Evolutionary conservation across 2,113 vertebrate genomes (phyloP).

Genomic region (Ammodytes dubius): DNA sequence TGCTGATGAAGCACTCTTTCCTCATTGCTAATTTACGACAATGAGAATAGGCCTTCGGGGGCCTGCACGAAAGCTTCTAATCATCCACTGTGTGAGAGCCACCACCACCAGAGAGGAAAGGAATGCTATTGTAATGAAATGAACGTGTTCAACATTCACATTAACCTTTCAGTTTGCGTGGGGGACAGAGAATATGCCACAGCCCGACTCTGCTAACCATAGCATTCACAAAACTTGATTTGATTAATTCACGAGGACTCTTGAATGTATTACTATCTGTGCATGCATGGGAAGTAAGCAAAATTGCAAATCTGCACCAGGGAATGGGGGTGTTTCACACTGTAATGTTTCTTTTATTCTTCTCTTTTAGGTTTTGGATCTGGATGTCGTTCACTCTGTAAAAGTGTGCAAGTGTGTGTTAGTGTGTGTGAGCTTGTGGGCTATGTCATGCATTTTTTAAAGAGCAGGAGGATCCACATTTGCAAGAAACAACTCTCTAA

Average conservation of each 20-base stretch:
- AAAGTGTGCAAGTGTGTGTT: neutral
- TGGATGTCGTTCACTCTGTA: too few relatives aligned
- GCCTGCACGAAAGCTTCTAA: constrained; percentile 40
- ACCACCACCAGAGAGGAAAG: constrained; percentile 8
- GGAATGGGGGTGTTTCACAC: too few relatives aligned
- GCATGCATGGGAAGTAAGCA: too few relatives aligned
- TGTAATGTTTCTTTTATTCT: too few relatives aligned
- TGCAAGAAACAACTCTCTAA: constrained; percentile 15
- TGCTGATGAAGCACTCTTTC: constrained; percentile 64
- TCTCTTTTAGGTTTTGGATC: too few relatives aligned
- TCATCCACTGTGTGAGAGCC: constrained; percentile 48
- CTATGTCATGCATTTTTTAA: constrained; percentile 9
- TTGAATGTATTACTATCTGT: constrained; percentile 7
- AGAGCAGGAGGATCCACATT: constrained; percentile 17
- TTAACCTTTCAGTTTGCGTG: constrained; percentile 75
- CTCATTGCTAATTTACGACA: constrained; percentile 67
- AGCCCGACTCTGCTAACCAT: constrained; percentile 55
- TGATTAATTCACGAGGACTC: constrained; percentile 67
- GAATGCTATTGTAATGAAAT: constrained; percentile 58
- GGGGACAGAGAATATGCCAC: constrained; percentile 43
- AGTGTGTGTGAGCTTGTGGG: neutral
- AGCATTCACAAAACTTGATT: constrained; percentile 62
- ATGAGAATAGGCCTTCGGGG: constrained; percentile 57
- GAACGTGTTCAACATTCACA: constrained; percentile 63
- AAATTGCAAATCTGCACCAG: too few relatives aligned